Evolutionary conservation across 1,140 invertebrate species (phyloP).

Genomic region (Nautilus pompilius): DNA sequence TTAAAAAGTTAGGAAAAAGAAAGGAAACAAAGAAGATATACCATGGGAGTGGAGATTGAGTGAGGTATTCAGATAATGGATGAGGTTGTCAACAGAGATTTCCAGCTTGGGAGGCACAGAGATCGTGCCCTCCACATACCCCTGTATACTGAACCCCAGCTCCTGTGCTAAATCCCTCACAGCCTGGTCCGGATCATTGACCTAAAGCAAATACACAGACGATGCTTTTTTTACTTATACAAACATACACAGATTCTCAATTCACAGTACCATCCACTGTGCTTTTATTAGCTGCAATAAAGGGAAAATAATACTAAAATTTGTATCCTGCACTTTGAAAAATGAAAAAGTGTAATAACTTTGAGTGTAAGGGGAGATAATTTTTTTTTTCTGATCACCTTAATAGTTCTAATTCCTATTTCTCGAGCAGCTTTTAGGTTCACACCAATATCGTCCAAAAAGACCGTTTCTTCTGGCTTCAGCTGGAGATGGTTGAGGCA

Average conservation of each 20-base stretch:
- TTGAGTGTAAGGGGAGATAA: no score
- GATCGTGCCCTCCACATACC: conserved; percentile 40
- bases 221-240: no score
- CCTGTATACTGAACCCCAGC: conserved; percentile 35
- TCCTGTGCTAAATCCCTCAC: conserved; percentile 43
- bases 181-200: conserved; percentile 32
- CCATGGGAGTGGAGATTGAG: conserved; percentile 23
- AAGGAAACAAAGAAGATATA: no score
- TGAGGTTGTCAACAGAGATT: conserved; percentile 31
- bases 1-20: no score
- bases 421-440: conserved; percentile 52
- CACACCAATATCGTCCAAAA: conserved; percentile 54
- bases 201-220: conserved; percentile 17
- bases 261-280: no score
- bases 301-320: not conserved
- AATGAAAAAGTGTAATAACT: not conserved
- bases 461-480: conserved; percentile 46
- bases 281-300: not conserved
- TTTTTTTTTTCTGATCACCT: conserved; percentile 38
- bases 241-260: no score
- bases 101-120: conserved; percentile 27
- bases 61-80: conserved; percentile 27
- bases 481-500: conserved; percentile 43
- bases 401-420: conserved; percentile 54
- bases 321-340: not conserved